Percentiles rank a stretch among this genome's conserved stretches.
phyloP scores from a whole-genome alignment of 2,113 vertebrate genomes.

The Eidolon helvum region DNA sequence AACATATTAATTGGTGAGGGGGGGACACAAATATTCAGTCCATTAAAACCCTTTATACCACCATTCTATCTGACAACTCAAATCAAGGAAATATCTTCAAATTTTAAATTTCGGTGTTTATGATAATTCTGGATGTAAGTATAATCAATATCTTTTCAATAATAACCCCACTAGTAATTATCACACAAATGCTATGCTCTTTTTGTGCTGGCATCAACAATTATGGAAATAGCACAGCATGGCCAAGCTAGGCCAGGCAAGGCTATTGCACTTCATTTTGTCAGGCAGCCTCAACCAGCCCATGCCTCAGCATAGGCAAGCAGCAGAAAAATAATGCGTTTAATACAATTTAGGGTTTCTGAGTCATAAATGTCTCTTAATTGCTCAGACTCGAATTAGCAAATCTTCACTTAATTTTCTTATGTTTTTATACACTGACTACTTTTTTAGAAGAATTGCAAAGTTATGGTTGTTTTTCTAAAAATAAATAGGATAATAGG shows the following conservation, averaged over 20 bases:
- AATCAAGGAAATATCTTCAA: background rate
- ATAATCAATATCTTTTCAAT: background rate
- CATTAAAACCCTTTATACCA: background rate
- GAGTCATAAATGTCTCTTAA: slow-evolving; percentile 28
- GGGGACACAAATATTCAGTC: no score
- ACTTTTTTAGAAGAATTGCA: background rate
- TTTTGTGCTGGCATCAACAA: background rate
- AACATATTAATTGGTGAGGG: background rate
- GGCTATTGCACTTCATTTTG: background rate
- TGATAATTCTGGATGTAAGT: background rate
- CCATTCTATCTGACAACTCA: background rate
- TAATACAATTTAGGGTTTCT: slow-evolving; percentile 28
- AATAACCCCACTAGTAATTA: background rate
- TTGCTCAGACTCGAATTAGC: background rate
- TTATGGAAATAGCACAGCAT: background rate
- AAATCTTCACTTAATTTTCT: slow-evolving; percentile 18
- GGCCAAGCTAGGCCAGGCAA: no score
- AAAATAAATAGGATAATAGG: slow-evolving; percentile 26
- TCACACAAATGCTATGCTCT: background rate
- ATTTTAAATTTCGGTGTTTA: background rate
- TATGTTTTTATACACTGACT: background rate
- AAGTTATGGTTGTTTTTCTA: background rate
- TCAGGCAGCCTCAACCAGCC: background rate
- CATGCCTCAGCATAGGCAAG: background rate
- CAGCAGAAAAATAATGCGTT: background rate